Evolutionary conservation across 2,797 vertebrate genomes (phyloP).

Genomic region (Aratinga solstitialis): DNA sequence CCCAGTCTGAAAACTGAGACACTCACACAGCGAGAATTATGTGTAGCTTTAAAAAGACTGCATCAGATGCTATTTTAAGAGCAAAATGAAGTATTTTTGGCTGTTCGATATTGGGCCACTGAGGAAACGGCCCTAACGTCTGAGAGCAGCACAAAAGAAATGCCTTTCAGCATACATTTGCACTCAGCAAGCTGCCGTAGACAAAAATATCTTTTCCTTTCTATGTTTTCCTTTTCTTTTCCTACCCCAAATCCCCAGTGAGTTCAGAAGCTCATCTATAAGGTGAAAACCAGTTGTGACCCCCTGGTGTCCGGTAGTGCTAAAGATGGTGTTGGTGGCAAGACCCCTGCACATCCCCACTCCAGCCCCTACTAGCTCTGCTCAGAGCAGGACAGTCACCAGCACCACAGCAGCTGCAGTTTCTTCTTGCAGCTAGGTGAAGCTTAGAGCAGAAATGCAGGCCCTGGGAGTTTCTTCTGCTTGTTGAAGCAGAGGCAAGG

Average conservation of each 20-base stretch:
- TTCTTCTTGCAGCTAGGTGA: background rate
- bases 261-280: background rate
- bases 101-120: background rate
- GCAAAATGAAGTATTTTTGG: background rate
- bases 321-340: background rate
- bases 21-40: background rate
- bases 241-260: background rate
- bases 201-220: background rate
- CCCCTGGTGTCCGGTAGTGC: too few species aligned
- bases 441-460: background rate
- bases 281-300: background rate
- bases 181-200: background rate
- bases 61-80: conserved; percentile 36
- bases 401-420: background rate
- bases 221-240: too few species aligned
- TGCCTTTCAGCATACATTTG: background rate
- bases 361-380: background rate
- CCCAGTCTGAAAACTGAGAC: conserved; percentile 38
- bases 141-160: background rate
- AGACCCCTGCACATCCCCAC: background rate
- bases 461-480: background rate
- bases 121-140: background rate
- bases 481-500: background rate
- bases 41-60: conserved; percentile 10
- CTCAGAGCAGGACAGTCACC: background rate